Conservation (phyloP, 2,888 invertebrate species). For the Hirtodrosophila confusa region DNA sequence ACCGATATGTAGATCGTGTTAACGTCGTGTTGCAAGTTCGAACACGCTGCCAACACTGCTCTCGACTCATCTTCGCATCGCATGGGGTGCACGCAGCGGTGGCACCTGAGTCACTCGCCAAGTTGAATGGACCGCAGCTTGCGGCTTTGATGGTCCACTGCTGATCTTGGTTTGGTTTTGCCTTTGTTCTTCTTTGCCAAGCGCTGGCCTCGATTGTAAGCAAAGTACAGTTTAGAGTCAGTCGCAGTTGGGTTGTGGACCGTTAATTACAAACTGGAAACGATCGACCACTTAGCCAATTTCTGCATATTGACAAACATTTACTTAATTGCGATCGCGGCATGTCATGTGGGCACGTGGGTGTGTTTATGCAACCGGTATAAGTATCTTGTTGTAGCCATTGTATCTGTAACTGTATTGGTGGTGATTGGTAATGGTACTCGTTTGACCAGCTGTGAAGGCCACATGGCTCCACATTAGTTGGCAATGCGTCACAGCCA, state of each 20-base stretch:
- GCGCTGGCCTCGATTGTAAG: conserved; percentile 36
- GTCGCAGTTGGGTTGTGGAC: background rate
- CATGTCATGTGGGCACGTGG: conserved; percentile 23
- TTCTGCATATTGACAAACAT: conserved; percentile 22
- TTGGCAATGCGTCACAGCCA: conserved; percentile 41
- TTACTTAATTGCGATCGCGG: conserved; percentile 1
- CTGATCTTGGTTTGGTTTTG: conserved; percentile 11
- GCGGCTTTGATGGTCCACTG: conserved; percentile 17
- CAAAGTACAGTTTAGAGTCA: conserved; percentile 26
- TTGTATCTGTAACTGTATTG: conserved; percentile 12
- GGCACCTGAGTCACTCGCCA: conserved; percentile 38
- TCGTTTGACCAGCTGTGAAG: conserved; percentile 49
- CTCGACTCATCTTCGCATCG: conserved; percentile 11
- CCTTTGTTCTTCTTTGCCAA: conserved; percentile 6
- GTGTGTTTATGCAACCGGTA: conserved; percentile 37
- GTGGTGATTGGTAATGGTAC: conserved; percentile 30
- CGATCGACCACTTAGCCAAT: conserved; percentile 15
- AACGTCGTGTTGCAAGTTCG: no score
- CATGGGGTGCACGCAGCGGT: conserved; percentile 46
- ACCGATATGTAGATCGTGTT: no score
- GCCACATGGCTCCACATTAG: conserved; percentile 31
- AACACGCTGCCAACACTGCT: background rate
- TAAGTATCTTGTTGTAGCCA: background rate
- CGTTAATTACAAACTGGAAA: conserved; percentile 30
- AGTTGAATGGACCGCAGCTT: conserved; percentile 45